Evolutionary conservation across 1,140 invertebrate genomes (phyloP), one percentile per base, ranked within the genome.

Genomic region (Bilobella aurantiaca): DNA sequence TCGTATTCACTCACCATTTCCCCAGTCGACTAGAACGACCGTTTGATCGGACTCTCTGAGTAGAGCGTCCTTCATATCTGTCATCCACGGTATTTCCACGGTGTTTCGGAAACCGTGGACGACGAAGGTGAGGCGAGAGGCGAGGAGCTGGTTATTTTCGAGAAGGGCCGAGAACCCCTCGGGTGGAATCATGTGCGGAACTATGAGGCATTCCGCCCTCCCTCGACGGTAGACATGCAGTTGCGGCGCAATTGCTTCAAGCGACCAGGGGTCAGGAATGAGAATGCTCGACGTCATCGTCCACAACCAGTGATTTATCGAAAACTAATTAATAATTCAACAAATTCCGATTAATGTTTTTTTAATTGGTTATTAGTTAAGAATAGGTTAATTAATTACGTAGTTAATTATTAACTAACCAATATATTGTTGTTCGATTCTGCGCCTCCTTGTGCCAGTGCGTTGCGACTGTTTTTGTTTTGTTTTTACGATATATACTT

Each of bases 21-120:
- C 64, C 65, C 68, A 66, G 18, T 56, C 64, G 47, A 69, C 42
- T 1, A 69, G 32, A 0, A 69, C 46, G 23, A 67, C 62, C 16
- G 65, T 65, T 62, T 69, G 64, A 32, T 62, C 64, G 12, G 29
- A 21, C 28, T 65, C 60, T 0, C 3, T 21, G 14, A 66, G 57
- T 23, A 69, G 29, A 1, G 56, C 65, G 37, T 69, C 65, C 47
- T 69, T 69, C 57, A 69, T 28, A 2, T 16, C 28, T 25, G 60
- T 56, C 18, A 69, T 2, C 68, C 68, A 69, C 0, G 61, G 61
- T 5, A 64, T 27, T 21, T 63, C 49, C 5, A 49, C 49, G 30
- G 47, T 57, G 27, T 69, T 61, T 14, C 61, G 65, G 25, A 60
- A 69, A 0, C 64, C 64, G 28, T 69, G 68, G 12, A 60, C 58